Conservation (phyloP, 2,888 invertebrate genomes). For the Cyclophora albipunctata region DNA sequence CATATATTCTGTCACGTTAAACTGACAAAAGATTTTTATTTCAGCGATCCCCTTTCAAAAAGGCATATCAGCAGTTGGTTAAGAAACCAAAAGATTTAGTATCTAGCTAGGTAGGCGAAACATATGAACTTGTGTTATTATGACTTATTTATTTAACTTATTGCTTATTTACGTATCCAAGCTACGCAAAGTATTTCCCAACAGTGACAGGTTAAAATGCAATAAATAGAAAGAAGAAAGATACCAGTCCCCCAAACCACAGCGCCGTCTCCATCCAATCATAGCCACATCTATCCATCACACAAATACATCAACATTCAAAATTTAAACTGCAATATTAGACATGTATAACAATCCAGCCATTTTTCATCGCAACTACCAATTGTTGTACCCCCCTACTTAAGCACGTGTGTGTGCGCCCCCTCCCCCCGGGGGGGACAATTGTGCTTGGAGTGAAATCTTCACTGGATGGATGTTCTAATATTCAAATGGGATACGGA, state of each 20-base stretch:
- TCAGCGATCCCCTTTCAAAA: no score
- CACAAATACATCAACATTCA: neutral
- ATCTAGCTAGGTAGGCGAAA: no score
- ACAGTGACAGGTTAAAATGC: no score
- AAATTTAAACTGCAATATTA: conserved; percentile 7
- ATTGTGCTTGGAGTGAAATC: conserved; percentile 45
- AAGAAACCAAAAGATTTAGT: no score
- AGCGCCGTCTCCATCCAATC: neutral
- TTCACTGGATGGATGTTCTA: conserved; percentile 74
- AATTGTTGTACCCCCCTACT: conserved; percentile 12
- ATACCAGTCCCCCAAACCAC: no score
- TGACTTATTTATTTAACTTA: no score
- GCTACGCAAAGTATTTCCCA: no score
- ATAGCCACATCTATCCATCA: neutral
- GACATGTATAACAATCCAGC: conserved; percentile 11
- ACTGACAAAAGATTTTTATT: conserved; percentile 21
- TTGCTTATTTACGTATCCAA: no score
- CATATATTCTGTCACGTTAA: conserved; percentile 24
- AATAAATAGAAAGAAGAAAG: no score
- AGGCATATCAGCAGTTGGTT: no score
- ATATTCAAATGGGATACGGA: conserved; percentile 76
- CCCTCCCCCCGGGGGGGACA: neutral
- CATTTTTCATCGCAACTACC: conserved; percentile 24
- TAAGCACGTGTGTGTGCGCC: conserved; percentile 26
- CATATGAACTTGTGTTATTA: no score